Evolutionary conservation across 2,113 vertebrate genomes (phyloP).

Genomic region (Boulengeromyrus knoepffleri): DNA sequence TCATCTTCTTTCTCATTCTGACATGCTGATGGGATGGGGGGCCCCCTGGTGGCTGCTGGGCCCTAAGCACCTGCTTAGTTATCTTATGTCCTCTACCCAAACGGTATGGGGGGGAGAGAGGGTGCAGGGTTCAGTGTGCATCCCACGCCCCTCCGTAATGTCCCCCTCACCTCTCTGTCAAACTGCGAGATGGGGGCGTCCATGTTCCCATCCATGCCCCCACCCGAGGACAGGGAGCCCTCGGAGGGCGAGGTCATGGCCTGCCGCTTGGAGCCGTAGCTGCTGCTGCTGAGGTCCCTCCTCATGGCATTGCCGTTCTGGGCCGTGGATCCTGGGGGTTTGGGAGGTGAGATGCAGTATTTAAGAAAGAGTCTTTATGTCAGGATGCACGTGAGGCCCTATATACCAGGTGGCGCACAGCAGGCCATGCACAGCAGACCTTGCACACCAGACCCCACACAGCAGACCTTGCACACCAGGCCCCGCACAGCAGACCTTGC

Average conservation of each 20-base stretch:
- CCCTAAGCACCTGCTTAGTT: background rate
- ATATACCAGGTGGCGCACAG: background rate
- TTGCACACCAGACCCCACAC: fast-evolving
- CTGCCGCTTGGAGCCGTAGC: constrained; percentile 79
- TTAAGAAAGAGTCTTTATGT: background rate
- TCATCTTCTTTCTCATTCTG: background rate
- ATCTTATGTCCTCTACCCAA: background rate
- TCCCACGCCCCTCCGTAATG: background rate
- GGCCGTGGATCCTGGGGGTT: constrained; percentile 69
- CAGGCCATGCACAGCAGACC: background rate
- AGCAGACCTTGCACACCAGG: too few relatives aligned
- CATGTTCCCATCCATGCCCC: constrained; percentile 80
- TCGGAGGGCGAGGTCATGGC: constrained; percentile 90
- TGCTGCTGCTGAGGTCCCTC: constrained; percentile 83
- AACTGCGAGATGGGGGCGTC: constrained; percentile 84
- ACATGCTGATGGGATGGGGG: background rate
- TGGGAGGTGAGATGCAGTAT: background rate
- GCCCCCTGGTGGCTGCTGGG: background rate
- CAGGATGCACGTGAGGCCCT: background rate
- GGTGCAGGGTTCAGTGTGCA: constrained; percentile 23
- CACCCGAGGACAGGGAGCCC: constrained; percentile 89
- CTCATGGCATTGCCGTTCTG: constrained; percentile 90
- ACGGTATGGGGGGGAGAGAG: background rate
- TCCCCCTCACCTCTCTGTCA: constrained; percentile 80
- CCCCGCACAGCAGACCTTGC: too few relatives aligned